Conservation (phyloP, 2,113 vertebrate species). For the Tricholaema leucomelas region DNA sequence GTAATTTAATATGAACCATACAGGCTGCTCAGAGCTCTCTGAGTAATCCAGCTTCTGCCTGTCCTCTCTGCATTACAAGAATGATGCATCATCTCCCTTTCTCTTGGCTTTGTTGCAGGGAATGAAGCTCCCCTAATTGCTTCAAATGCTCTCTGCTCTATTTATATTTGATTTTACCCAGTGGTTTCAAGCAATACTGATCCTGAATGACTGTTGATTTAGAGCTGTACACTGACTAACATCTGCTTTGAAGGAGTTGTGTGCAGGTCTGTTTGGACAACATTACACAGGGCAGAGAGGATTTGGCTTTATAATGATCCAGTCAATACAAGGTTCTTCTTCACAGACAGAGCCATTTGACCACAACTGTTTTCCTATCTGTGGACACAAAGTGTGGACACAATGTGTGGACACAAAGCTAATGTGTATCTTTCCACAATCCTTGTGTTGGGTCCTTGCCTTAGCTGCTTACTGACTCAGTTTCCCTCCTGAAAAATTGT, state of each 20-base stretch:
- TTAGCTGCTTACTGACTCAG: background rate
- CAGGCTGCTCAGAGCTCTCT: background rate
- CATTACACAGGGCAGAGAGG: background rate
- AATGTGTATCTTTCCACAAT: background rate
- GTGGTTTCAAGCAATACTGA: conserved; percentile 21
- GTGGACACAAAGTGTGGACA: background rate
- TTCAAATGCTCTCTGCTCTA: conserved; percentile 38
- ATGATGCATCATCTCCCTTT: background rate
- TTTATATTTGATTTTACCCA: conserved; percentile 38
- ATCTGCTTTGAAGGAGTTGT: background rate
- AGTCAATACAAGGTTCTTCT: background rate
- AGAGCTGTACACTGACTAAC: conserved; percentile 11
- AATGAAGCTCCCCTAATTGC: background rate
- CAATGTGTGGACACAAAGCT: no score
- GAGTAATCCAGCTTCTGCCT: conserved; percentile 39
- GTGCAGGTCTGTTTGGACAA: conserved; percentile 16
- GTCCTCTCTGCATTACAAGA: background rate
- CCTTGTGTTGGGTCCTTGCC: background rate
- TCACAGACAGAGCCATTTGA: background rate
- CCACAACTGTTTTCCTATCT: background rate
- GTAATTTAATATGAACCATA: conserved; percentile 27
- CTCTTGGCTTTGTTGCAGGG: background rate
- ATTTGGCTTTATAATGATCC: background rate
- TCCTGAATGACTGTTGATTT: conserved; percentile 24
- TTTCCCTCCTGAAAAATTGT: background rate